Evolutionary conservation across 2,113 vertebrate genomes (phyloP), one percentile per base, ranked within the genome.

Genomic region (Melanotaenia duboulayi): DNA sequence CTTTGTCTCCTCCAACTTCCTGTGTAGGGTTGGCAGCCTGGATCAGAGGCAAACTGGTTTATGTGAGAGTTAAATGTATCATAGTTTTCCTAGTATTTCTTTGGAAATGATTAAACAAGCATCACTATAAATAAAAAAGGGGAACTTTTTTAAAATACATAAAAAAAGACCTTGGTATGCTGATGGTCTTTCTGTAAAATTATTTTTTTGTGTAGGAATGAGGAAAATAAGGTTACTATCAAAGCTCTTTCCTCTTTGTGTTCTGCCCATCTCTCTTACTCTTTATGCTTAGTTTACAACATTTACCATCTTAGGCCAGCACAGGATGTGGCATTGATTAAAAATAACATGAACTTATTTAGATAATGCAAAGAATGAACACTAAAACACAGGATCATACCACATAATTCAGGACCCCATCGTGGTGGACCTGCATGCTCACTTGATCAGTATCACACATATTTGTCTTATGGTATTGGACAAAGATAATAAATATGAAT

Each of bases 311-410:
- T 74, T 64, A 84, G 81, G 85, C 82, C 86, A 86, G 83, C 84
- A 90, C 92, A 92, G 90, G 92, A 94, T 92, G 89, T 86, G 64
- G 87, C 75, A 81, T 80, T 75, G 81, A 86, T 89, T 90, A 91
- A 63, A 79, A 92, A 84, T 87, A 87, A 35, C 6, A n/a, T 28
- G 6, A 4, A 92, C 90, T 92, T 74, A 88, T 92, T 88, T 85
- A 59, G 71, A 79, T 76, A 87, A 91, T 87, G 79, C 67, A 58
- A 70, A 76, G 84, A 78, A 79, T 88, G 83, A 87, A 90, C 82
- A 81, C 66, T 63, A 17, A 48, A 48, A 19, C 44, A 19, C 44
- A 35, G 8, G 32, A 35, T 3, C 32, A 28, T 4, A 28, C 3
- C 28, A 28, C 28, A 28, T 4, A 28, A 4, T 28, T 28, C 28